Percentiles rank a stretch among this genome's conserved stretches.
phyloP scores from a whole-genome alignment of 2,113 vertebrate genomes.

The Madoqua kirkii region DNA sequence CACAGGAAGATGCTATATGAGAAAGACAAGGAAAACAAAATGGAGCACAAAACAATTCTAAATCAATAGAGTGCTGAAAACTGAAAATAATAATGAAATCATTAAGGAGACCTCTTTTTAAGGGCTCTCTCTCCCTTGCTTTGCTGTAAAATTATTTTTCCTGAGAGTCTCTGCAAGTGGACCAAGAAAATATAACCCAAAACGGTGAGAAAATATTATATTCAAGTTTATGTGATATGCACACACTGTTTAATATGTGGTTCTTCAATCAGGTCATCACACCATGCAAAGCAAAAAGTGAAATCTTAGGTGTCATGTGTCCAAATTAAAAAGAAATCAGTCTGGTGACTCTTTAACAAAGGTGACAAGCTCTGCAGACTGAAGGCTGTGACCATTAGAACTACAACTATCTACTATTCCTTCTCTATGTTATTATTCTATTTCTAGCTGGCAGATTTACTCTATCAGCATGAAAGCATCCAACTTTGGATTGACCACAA shows the following conservation, averaged over 20 bases:
- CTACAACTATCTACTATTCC: not conserved
- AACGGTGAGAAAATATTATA: not conserved
- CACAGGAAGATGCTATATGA: not conserved
- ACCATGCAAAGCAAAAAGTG: conserved; percentile 26
- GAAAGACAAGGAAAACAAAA: not conserved
- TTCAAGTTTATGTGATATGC: conserved; percentile 6
- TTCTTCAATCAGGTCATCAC: not conserved
- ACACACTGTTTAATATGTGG: conserved; percentile 11
- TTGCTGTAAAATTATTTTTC: not conserved
- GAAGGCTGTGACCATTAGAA: rapidly evolving
- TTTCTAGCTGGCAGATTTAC: conserved; percentile 10
- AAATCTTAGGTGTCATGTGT: conserved; percentile 57
- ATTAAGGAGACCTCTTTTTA: not conserved
- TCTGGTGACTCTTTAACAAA: not conserved
- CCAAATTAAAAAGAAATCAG: conserved; percentile 70
- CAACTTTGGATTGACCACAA: conserved; percentile 25
- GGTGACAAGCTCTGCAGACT: not conserved
- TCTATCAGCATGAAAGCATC: conserved; percentile 14
- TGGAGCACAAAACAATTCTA: not conserved
- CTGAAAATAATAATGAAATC: not conserved
- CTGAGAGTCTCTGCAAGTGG: not conserved
- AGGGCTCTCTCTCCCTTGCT: not conserved
- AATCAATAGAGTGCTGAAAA: not conserved
- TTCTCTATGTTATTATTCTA: not conserved
- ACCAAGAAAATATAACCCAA: not conserved